Conservation (phyloP, 30 jellyfish, hydroid and myxozoan genomes). For the Cassiopea andromeda region DNA sequence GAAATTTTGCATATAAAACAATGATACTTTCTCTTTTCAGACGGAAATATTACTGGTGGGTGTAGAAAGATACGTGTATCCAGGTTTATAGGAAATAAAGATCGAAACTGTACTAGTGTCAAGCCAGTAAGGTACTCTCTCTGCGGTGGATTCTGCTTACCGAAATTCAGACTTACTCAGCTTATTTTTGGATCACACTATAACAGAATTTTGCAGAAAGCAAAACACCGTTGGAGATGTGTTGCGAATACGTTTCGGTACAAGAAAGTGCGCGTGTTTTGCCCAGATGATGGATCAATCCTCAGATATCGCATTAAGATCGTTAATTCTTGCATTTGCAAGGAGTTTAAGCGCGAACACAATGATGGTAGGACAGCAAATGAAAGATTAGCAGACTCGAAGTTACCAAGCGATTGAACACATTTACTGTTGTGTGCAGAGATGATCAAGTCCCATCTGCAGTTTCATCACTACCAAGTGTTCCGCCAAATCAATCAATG, state of each 20-base stretch:
- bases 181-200: constrained; percentile 47
- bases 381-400: constrained; percentile 26
- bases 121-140: constrained; percentile 70
- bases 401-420: background rate
- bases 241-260: constrained; percentile 53
- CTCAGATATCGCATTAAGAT: constrained; percentile 70
- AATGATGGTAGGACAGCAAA: constrained; percentile 62
- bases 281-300: constrained; percentile 88
- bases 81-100: constrained; percentile 73
- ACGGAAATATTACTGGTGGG: constrained; percentile 68
- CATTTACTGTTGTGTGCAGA: background rate
- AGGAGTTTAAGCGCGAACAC: constrained; percentile 73
- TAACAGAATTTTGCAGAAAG: constrained; percentile 44
- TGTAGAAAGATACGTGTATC: constrained; percentile 74
- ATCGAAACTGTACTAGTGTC: constrained; percentile 78
- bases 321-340: constrained; percentile 76
- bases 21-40: constrained; percentile 7
- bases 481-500: no score
- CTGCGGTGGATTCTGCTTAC: constrained; percentile 79
- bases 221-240: constrained; percentile 72
- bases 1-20: no score
- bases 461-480: background rate
- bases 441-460: no score
- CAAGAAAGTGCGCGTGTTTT: constrained; percentile 73
- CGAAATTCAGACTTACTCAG: constrained; percentile 64